These are phyloP conservation scores for Heliconius ismenius DNA, from an alignment of 2,888 invertebrate species.

Conservation along the genomic window DNA sequence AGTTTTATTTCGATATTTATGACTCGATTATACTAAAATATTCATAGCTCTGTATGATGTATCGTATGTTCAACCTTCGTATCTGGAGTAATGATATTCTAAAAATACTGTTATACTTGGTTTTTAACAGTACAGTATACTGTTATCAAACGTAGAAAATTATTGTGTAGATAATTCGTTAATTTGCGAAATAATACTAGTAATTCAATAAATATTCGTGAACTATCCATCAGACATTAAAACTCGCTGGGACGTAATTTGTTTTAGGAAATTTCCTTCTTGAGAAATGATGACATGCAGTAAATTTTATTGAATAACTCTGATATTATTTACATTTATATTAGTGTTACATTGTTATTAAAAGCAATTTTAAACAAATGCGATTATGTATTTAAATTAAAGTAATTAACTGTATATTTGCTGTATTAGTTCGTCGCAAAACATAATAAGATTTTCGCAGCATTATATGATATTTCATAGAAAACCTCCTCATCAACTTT, in stretches of 20 bases:
- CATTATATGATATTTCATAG: neutral
- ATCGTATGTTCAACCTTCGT: conserved; percentile 18
- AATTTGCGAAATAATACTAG: neutral
- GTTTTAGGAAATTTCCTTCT: no score
- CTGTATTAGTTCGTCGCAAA: neutral
- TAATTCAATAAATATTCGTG: neutral
- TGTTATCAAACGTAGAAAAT: neutral
- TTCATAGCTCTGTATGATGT: conserved; percentile 16
- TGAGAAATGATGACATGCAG: neutral
- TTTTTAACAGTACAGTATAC: no score
- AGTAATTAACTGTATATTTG: neutral
- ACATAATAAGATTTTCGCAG: neutral
- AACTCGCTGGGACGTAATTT: no score
- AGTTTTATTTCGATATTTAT: conserved; percentile 28
- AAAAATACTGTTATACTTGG: neutral
- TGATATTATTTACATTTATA: neutral
- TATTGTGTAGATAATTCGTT: neutral
- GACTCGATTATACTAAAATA: conserved; percentile 27
- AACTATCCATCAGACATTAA: no score
- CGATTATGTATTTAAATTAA: neutral
- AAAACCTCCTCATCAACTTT: neutral
- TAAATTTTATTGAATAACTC: neutral
- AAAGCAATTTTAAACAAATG: neutral
- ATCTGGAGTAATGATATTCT: conserved; percentile 14
- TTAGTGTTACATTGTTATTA: neutral